Evolutionary conservation across 2,113 vertebrate species (phyloP).

Genomic region (Nannospalax galili): DNA sequence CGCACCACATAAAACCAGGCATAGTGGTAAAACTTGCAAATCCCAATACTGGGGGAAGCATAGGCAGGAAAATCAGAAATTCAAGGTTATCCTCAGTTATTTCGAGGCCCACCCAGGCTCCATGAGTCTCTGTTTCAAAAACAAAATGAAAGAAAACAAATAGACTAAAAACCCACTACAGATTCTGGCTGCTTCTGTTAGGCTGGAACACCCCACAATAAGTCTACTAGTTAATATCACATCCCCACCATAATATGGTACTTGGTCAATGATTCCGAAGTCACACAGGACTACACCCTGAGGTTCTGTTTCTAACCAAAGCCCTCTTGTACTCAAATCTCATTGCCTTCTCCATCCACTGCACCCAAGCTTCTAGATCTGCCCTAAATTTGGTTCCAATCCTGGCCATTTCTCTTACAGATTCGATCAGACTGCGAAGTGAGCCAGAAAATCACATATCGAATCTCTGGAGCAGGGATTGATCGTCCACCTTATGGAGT

Average conservation of each 20-base stretch:
- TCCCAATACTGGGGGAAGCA: not conserved
- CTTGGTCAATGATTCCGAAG: not conserved
- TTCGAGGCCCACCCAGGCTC: not conserved
- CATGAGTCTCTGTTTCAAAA: not conserved
- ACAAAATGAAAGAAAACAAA: not conserved
- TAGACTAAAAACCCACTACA: not conserved
- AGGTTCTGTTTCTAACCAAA: not conserved
- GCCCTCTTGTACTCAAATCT: not conserved
- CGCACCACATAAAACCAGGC: not conserved
- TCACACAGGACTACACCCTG: not conserved
- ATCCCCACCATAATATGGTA: not conserved
- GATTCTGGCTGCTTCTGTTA: not conserved
- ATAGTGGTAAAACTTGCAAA: not conserved
- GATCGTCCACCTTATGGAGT: constrained; percentile 83
- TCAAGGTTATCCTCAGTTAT: not conserved
- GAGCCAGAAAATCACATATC: constrained; percentile 86
- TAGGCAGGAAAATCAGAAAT: not conserved
- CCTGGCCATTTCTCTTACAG: constrained; percentile 81
- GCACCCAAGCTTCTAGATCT: not conserved
- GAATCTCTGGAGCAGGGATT: constrained; percentile 89
- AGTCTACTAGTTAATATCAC: not conserved
- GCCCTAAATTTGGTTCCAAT: not conserved
- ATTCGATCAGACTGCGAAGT: constrained; percentile 93
- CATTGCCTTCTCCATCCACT: not conserved
- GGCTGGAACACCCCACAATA: not conserved